Evolutionary conservation across 2,797 vertebrate species (phyloP), one percentile per base, ranked within the genome.

Genomic region (Trichosurus vulpecula): DNA sequence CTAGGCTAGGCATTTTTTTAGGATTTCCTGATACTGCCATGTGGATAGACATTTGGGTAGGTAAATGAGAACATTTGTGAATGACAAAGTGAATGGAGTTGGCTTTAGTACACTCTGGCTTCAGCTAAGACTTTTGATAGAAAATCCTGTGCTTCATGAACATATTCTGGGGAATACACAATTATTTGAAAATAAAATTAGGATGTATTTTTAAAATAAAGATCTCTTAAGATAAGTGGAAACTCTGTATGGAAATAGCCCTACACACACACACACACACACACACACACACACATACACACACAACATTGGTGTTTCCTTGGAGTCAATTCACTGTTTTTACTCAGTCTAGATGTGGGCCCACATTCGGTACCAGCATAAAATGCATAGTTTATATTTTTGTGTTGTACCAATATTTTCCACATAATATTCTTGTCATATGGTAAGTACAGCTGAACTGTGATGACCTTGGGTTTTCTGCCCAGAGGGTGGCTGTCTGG

Each of bases 381-480:
- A 13, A 54, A 92, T 74, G 19, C 41, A 14, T 27, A 81, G 11
- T 92, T 54, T 95, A 52, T 91, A 47, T 91, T 94, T 51, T 92
- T 94, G 12, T 87, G 90, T 96, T 95, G 47, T 97, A 94, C 96
- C 52, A 93, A 14, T 93, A 61, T 41, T 12, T 95, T 6, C 53
- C 58, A 93, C 92, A 54, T 74, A 93, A 87, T 74, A 74, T 41
- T 95, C 52, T 95, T 92, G 58, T 31, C n/a, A 92, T 31, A 87
- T 8, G 52, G 41, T 41, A 95, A 94, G 96, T 56, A 91, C 54
- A 96, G 52, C 12, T 92, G 54, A 94, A 57, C 66, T 6, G 6
- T 61, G 0, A 94, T 66, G 47, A 94, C 31, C 61, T 14, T 57
- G 27, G 96, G 93, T 94, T 92, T 94, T 35, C 91, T 95, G n/a